phyloP scores from a whole-genome alignment of 2,797 vertebrate species.

The Falco columbarius region DNA sequence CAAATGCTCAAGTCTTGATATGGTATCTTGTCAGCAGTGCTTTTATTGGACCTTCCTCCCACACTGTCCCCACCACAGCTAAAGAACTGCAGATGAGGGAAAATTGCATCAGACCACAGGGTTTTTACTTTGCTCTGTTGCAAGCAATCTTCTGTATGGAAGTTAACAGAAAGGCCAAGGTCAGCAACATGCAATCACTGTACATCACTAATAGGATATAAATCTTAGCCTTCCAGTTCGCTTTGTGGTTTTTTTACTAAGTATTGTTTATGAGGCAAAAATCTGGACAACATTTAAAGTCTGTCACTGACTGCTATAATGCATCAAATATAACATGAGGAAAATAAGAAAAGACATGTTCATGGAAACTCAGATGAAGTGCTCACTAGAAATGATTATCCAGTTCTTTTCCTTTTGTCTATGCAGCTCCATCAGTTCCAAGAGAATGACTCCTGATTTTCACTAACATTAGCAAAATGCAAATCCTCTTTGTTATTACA shows the following conservation, averaged over 20 bases:
- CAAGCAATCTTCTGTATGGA: neutral
- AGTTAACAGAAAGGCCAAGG: neutral
- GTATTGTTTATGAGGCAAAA: neutral
- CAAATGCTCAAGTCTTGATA: neutral
- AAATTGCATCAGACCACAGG: neutral
- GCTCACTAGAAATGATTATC: neutral
- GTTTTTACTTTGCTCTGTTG: neutral
- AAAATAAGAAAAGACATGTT: neutral
- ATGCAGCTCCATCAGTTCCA: neutral
- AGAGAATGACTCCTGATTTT: neutral
- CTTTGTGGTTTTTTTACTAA: neutral
- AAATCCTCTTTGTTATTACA: neutral
- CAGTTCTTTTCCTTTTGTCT: neutral
- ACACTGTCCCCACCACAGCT: neutral
- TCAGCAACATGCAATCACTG: neutral
- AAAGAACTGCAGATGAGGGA: neutral
- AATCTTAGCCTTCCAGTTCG: neutral
- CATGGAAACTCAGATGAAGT: neutral
- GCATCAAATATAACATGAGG: neutral
- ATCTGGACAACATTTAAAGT: neutral
- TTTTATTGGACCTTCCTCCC: neutral
- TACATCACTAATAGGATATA: neutral
- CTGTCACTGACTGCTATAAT: neutral
- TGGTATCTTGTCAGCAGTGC: neutral
- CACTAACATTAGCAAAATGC: neutral